phyloP scores from a whole-genome alignment of 2,113 vertebrate species.

The Micronisus gabar region DNA sequence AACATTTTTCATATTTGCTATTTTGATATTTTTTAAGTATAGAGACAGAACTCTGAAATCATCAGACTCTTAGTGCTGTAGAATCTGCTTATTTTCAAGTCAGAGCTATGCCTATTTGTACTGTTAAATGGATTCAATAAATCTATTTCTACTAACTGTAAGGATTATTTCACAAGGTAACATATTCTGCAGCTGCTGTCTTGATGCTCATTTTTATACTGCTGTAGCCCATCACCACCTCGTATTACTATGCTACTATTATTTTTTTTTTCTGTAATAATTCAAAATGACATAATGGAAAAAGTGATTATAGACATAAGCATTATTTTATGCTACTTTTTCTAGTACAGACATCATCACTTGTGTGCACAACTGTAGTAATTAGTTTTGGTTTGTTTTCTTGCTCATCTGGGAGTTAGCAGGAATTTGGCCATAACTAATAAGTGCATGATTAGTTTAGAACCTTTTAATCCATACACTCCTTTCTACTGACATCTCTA shows the following conservation, averaged over 20 bases:
- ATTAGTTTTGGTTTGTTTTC: conserved; percentile 42
- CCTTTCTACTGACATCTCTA: conserved; percentile 9
- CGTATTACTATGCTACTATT: neutral
- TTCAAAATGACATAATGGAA: conserved; percentile 11
- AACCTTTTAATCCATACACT: conserved; percentile 41
- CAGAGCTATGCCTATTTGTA: neutral
- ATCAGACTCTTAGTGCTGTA: neutral
- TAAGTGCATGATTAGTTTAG: conserved; percentile 50
- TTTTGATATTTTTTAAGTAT: neutral
- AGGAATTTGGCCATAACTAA: conserved; percentile 43
- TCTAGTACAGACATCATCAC: neutral
- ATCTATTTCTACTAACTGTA: neutral
- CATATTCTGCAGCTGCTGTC: neutral
- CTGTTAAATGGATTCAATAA: neutral
- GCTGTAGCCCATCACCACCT: neutral
- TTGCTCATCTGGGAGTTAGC: neutral
- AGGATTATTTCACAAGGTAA: neutral
- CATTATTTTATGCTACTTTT: neutral
- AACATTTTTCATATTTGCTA: neutral
- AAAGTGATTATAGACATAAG: conserved; percentile 17
- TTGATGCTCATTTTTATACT: neutral
- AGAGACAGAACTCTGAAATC: neutral
- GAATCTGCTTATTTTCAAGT: neutral
- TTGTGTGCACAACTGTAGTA: neutral
- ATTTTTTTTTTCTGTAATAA: neutral